Conservation (phyloP, 1,140 invertebrate genomes). For the Copidosoma floridanum region DNA sequence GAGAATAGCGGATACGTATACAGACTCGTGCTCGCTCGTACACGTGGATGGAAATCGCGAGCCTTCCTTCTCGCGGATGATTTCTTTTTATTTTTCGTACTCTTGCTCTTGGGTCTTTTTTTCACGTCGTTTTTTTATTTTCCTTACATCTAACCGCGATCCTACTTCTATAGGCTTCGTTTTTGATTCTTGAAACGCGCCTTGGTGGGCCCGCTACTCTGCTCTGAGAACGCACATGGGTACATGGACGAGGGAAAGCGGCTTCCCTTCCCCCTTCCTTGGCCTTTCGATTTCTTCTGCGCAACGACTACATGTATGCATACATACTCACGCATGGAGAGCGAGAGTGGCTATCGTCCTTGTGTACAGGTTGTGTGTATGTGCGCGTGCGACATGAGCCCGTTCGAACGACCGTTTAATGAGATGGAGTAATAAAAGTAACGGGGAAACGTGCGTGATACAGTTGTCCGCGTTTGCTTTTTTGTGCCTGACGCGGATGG, state of each 20-base stretch:
- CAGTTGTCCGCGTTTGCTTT: background rate
- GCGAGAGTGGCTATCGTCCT: background rate
- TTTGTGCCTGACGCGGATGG: background rate
- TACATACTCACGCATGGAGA: background rate
- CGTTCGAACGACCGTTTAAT: background rate
- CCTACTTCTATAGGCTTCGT: no score
- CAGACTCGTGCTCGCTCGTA: background rate
- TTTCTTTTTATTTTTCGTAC: background rate
- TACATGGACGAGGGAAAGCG: slow-evolving; percentile 8
- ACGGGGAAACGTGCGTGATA: background rate
- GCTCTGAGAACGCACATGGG: no score
- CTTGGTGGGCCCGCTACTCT: no score
- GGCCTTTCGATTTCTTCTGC: slow-evolving; percentile 3
- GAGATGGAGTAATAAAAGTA: slow-evolving; percentile 5
- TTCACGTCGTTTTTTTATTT: no score
- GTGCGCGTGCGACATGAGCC: no score
- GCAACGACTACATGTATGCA: background rate
- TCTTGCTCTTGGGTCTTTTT: no score
- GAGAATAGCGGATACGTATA: background rate
- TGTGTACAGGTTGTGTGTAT: no score
- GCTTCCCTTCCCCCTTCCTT: no score
- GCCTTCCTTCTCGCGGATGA: background rate
- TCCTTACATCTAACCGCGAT: no score
- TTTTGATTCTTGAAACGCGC: no score
- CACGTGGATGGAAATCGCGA: slow-evolving; percentile 8